These are phyloP conservation scores for Paramisgurnus dabryanus DNA, from an alignment of 2,113 vertebrate species.

Conservation along the genomic window DNA sequence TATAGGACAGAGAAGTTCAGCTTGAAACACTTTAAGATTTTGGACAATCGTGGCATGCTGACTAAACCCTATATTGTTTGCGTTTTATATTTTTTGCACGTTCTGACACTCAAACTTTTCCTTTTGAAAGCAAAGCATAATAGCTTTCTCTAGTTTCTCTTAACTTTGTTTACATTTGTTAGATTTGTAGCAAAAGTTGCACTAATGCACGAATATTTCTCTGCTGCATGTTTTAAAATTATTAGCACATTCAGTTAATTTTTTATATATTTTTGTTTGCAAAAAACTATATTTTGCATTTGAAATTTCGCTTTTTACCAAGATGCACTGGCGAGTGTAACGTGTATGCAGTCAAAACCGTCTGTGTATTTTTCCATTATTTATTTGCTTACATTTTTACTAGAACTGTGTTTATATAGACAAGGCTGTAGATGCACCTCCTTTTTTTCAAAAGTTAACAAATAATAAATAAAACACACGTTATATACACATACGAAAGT, in stretches of 20 bases:
- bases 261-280: too few relatives aligned
- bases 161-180: not conserved
- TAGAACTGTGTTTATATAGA: not conserved
- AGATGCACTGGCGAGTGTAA: too few relatives aligned
- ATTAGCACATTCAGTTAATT: too few relatives aligned
- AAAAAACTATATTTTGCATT: too few relatives aligned
- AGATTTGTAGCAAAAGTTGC: too few relatives aligned
- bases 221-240: too few relatives aligned
- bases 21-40: conserved; percentile 43
- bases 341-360: not conserved
- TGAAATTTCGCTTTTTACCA: too few relatives aligned
- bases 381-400: not conserved
- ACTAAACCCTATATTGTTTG: conserved; percentile 21
- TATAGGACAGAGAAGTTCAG: conserved; percentile 28
- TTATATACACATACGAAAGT: not conserved
- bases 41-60: conserved; percentile 22
- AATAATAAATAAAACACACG: not conserved
- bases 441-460: not conserved
- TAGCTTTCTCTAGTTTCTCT: not conserved
- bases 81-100: too few relatives aligned
- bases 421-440: not conserved
- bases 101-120: not conserved
- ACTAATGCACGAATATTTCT: too few relatives aligned
- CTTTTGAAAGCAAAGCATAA: not conserved
- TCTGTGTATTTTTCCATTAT: not conserved